Evolutionary conservation across 2,888 invertebrate genomes (phyloP).

Genomic region (Amblyjoppa fuscipennis): DNA sequence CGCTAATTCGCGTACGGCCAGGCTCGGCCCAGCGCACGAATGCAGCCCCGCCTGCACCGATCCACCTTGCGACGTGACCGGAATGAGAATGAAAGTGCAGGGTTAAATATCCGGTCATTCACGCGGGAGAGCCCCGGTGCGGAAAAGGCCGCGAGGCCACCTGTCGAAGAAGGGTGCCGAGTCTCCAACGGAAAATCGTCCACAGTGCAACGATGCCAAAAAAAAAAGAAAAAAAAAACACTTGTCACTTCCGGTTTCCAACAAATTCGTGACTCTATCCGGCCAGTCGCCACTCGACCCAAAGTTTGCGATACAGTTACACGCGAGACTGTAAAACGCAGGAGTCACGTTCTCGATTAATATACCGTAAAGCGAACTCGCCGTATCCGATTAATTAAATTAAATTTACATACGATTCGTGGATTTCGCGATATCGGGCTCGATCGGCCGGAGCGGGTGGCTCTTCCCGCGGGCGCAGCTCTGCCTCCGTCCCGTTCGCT

Average conservation of each 20-base stretch:
- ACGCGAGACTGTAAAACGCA: background rate
- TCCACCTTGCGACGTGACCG: slow-evolving; percentile 73
- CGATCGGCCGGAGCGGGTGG: slow-evolving; percentile 58
- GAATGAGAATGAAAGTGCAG: slow-evolving; percentile 15
- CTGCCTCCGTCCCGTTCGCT: slow-evolving; percentile 13
- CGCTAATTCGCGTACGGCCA: slow-evolving; percentile 48
- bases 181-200: slow-evolving; percentile 58
- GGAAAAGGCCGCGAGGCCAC: slow-evolving; percentile 55
- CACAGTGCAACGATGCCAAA: slow-evolving; percentile 46
- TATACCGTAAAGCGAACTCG: slow-evolving; percentile 39
- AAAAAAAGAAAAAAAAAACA: slow-evolving; percentile 19
- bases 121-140: background rate
- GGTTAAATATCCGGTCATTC: slow-evolving; percentile 62
- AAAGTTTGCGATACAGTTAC: background rate
- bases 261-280: slow-evolving; percentile 26
- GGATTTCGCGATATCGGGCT: slow-evolving; percentile 64
- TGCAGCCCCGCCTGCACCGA: slow-evolving; percentile 66
- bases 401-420: slow-evolving; percentile 60
- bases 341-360: slow-evolving; percentile 56
- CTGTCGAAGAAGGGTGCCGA: slow-evolving; percentile 67
- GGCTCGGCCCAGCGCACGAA: slow-evolving; percentile 4
- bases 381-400: slow-evolving; percentile 63
- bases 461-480: slow-evolving; percentile 30
- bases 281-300: background rate
- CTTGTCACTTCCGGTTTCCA: slow-evolving; percentile 61